A percentile compares a stretch with the other conserved stretches of the same genome.
Conservation (phyloP, 2,888 invertebrate species). For the Halictus quadricinctus region DNA sequence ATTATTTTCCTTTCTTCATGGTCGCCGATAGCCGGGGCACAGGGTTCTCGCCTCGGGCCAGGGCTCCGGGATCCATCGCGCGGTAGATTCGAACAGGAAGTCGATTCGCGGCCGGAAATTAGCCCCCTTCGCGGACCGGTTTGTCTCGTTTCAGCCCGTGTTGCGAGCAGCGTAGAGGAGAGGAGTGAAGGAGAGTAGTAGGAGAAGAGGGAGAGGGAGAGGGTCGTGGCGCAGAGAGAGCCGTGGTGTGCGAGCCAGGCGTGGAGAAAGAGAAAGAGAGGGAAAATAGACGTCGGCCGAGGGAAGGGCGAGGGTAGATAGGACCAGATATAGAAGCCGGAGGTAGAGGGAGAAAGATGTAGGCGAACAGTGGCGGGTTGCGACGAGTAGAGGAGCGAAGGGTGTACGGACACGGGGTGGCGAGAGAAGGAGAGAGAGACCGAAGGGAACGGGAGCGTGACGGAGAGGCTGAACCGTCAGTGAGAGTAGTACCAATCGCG, state of each 20-base stretch:
- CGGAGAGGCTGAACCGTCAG: constrained; percentile 53
- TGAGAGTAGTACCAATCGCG: constrained; percentile 69
- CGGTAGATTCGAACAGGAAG: constrained; percentile 58
- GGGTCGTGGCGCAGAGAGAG: constrained; percentile 11
- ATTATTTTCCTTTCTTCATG: constrained; percentile 10
- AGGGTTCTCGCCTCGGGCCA: constrained; percentile 2
- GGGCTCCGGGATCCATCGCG: constrained; percentile 17
- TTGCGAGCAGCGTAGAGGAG: constrained; percentile 38
- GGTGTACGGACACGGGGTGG: constrained; percentile 1
- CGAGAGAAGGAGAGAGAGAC: constrained; percentile 26
- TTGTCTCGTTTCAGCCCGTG: constrained; percentile 50
- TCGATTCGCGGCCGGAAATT: constrained; percentile 69
- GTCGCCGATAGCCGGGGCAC: constrained; percentile 70
- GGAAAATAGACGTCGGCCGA: constrained; percentile 5
- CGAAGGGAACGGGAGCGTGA: constrained; percentile 44
- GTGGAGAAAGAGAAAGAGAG: constrained; percentile 21
- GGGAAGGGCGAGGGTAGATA: constrained; percentile 28
- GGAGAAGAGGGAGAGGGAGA: constrained; percentile 8
- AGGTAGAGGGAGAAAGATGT: constrained; percentile 54
- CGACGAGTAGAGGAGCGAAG: neutral
- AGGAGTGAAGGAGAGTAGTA: constrained; percentile 13
- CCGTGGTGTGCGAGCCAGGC: neutral
- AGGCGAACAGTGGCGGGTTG: constrained; percentile 25
- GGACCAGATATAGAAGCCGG: constrained; percentile 16
- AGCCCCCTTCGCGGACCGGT: constrained; percentile 57